Evolutionary conservation across 1,140 invertebrate species (phyloP).

Genomic region (Drosophila guanche): DNA sequence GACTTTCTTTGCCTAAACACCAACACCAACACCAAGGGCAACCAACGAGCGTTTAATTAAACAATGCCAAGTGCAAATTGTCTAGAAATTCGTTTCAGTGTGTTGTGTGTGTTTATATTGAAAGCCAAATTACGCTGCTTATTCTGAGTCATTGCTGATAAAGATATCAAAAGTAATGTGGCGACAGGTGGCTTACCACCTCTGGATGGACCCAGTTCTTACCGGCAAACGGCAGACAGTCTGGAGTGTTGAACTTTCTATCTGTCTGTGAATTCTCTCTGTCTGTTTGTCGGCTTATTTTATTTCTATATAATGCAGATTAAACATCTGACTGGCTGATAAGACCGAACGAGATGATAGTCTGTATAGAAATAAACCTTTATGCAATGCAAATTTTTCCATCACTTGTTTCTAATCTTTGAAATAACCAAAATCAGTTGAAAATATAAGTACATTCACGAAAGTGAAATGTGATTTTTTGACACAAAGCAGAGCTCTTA

Average conservation of each 20-base stretch:
- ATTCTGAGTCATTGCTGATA: conserved; percentile 40
- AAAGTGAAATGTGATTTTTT: not conserved
- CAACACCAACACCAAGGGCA: conserved; percentile 3
- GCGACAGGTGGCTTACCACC: conserved; percentile 2
- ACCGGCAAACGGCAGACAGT: conserved; percentile 55
- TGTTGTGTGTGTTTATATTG: conserved; percentile 47
- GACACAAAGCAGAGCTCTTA: no score
- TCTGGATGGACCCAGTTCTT: conserved; percentile 57
- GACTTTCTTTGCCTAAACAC: conserved; percentile 26
- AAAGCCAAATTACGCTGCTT: conserved; percentile 27
- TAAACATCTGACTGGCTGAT: conserved; percentile 34
- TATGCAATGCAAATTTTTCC: conserved; percentile 46
- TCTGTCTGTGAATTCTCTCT: not conserved
- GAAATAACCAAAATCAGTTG: conserved; percentile 19
- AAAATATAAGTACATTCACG: not conserved
- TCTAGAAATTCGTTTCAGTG: conserved; percentile 19
- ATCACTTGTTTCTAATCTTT: conserved; percentile 13
- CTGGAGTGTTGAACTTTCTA: conserved; percentile 28
- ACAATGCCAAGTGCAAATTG: conserved; percentile 45
- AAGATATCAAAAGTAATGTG: conserved; percentile 10
- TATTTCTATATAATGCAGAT: conserved; percentile 39
- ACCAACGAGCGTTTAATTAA: conserved; percentile 20
- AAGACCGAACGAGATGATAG: conserved; percentile 34
- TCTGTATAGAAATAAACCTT: conserved; percentile 47
- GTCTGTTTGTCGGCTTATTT: conserved; percentile 1